Conservation (phyloP, 2,888 invertebrate species). For the Amiota minor region DNA sequence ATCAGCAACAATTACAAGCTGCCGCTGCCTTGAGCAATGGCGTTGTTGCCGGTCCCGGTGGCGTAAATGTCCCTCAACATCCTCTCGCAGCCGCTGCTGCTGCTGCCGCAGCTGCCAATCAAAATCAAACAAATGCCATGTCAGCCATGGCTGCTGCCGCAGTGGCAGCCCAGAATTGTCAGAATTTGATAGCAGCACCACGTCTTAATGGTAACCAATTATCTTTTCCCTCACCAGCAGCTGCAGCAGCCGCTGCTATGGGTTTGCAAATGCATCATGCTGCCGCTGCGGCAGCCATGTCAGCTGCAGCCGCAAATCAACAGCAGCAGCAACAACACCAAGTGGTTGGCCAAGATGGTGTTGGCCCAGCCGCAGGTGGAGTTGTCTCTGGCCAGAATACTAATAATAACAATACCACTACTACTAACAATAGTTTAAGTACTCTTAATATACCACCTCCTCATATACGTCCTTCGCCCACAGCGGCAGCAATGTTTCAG, state of each 20-base stretch:
- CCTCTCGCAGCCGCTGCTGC: constrained; percentile 34
- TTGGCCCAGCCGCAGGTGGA: constrained; percentile 24
- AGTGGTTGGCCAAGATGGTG: constrained; percentile 27
- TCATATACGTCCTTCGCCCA: constrained; percentile 81
- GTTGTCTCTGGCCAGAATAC: constrained; percentile 35
- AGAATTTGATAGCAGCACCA: constrained; percentile 75
- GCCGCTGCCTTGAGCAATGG: constrained; percentile 29
- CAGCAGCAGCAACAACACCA: constrained; percentile 42
- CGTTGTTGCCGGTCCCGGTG: constrained; percentile 4
- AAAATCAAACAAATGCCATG: constrained; percentile 44
- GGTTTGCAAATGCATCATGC: constrained; percentile 75
- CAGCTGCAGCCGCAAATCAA: constrained; percentile 56
- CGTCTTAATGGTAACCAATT: constrained; percentile 77
- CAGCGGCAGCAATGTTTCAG: constrained; percentile 85
- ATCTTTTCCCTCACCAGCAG: constrained; percentile 73
- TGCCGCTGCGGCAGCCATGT: constrained; percentile 70
- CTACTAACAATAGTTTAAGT: constrained; percentile 75
- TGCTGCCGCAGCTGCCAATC: constrained; percentile 32
- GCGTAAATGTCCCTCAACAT: constrained; percentile 35
- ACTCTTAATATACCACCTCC: constrained; percentile 77
- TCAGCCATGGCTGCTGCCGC: constrained; percentile 60
- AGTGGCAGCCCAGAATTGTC: constrained; percentile 58
- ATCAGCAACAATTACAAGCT: constrained; percentile 67
- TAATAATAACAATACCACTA: constrained; percentile 49
- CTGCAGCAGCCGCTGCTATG: constrained; percentile 74